Evolutionary conservation across 30 jellyfish, hydroid and myxozoan species (phyloP).

Genomic region (Kudoa iwatai): DNA sequence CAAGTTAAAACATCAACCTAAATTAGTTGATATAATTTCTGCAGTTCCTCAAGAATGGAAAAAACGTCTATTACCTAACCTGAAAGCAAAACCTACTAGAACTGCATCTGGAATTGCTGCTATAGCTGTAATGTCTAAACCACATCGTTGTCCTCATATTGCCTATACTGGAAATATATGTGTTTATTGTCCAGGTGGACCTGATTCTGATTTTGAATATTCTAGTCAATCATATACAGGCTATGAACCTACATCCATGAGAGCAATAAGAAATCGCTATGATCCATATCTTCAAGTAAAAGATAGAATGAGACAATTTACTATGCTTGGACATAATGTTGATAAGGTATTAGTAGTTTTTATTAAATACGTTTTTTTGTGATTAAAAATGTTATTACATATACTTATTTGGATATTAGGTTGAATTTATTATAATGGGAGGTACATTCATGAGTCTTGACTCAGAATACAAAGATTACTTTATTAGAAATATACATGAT

Average conservation of each 20-base stretch:
- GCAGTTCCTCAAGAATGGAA: no score
- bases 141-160: slow-evolving; percentile 88
- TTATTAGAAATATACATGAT: slow-evolving; percentile 52
- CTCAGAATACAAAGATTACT: slow-evolving; percentile 54
- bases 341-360: background rate
- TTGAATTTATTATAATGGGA: slow-evolving; percentile 78
- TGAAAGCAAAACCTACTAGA: slow-evolving; percentile 78
- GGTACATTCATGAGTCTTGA: slow-evolving; percentile 86
- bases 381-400: no score
- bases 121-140: slow-evolving; percentile 91
- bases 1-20: slow-evolving; percentile 57
- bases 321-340: background rate
- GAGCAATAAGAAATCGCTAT: slow-evolving; percentile 72
- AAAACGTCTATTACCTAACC: slow-evolving; percentile 29
- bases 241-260: slow-evolving; percentile 87
- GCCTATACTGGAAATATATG: slow-evolving; percentile 77
- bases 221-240: slow-evolving; percentile 89
- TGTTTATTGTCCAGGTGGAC: slow-evolving; percentile 98
- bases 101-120: slow-evolving; percentile 97
- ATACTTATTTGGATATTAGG: slow-evolving; percentile 2
- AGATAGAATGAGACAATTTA: slow-evolving; percentile 50
- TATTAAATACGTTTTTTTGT: no score
- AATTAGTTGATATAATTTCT: slow-evolving; percentile 76
- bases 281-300: slow-evolving; percentile 65
- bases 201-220: slow-evolving; percentile 82